Evolutionary conservation across 2,797 vertebrate species (phyloP), one percentile per base, ranked within the genome.

Genomic region (Argentina silus): DNA sequence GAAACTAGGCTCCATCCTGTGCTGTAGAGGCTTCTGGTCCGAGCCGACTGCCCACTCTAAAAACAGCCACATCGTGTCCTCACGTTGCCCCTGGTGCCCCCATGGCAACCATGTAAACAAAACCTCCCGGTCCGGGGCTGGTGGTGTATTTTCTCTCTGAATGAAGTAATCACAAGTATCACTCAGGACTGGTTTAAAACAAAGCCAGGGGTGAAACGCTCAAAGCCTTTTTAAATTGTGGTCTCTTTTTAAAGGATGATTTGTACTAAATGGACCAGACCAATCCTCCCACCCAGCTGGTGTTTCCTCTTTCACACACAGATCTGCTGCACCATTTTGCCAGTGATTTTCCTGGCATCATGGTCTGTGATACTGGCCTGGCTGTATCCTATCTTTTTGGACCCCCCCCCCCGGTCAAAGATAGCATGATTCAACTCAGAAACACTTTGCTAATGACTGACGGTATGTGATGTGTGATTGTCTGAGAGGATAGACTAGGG

Each of bases 21-120:
- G n/a, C 50, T 51, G 50, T 15, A 15, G 50, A 14, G n/a, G 50
- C 50, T 51, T 9, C 19, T 59, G 19, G 21, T 19, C 19, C 10
- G 2, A 19, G 7, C 48, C 67, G 66, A 74, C 66, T 15, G 14
- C 74, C 71, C 61, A 0, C 36, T 73, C 71, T 80, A 82, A 73
- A 81, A 82, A 85, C 77, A 80, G 70, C 55, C 63, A 55, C 59
- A 70, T 56, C 27, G 23, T 73, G 62, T 75, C 74, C 64, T 73
- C 70, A 27, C 69, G 72, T 81, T 81, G 72, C 74, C 73, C 61
- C 68, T 42, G 50, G 45, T 56, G 69, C 57, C 60, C 10, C 73
- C 72, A 80, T 81, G 68, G 69, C 53, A 75, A 83, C 81, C 36
- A 21, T 59, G 67, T 79, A 83, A 83, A 83, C 73, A 83, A 61